A percentile compares a stretch with the other conserved stretches of the same genome.
Evolutionary conservation across 1,140 invertebrate genomes (phyloP).

Genomic region (Drosophila bipectinata): DNA sequence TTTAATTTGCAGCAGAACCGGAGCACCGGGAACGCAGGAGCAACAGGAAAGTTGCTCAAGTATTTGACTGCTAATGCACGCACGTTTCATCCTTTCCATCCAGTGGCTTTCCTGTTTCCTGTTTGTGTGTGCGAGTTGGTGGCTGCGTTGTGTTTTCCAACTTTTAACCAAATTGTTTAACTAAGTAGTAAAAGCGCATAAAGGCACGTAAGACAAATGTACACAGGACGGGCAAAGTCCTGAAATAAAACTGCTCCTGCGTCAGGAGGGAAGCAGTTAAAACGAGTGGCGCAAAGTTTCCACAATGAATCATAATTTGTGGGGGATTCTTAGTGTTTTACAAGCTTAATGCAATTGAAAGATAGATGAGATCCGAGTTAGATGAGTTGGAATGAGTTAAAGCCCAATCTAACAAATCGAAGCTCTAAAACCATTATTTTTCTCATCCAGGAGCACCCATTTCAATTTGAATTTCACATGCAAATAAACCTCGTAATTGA

Average conservation of each 20-base stretch:
- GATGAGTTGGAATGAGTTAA: neutral
- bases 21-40: neutral
- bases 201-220: conserved; percentile 58
- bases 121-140: conserved; percentile 3
- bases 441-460: neutral
- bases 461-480: conserved; percentile 5
- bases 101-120: conserved; percentile 18
- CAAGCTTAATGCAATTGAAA: conserved; percentile 13
- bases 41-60: conserved; percentile 36
- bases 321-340: neutral
- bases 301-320: conserved; percentile 27
- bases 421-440: neutral
- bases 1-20: conserved; percentile 46
- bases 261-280: conserved; percentile 27
- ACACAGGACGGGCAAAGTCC: conserved; percentile 17
- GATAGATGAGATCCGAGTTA: no score
- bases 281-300: conserved; percentile 28
- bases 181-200: conserved; percentile 74
- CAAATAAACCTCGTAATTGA: conserved; percentile 35
- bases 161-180: conserved; percentile 80
- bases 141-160: conserved; percentile 50
- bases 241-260: conserved; percentile 22
- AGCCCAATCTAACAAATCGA: neutral
- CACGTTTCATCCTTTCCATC: conserved; percentile 46
- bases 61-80: conserved; percentile 67